These are phyloP conservation scores for Drosophila testacea DNA, from an alignment of 2,888 invertebrate genomes.

Conservation along the genomic window DNA sequence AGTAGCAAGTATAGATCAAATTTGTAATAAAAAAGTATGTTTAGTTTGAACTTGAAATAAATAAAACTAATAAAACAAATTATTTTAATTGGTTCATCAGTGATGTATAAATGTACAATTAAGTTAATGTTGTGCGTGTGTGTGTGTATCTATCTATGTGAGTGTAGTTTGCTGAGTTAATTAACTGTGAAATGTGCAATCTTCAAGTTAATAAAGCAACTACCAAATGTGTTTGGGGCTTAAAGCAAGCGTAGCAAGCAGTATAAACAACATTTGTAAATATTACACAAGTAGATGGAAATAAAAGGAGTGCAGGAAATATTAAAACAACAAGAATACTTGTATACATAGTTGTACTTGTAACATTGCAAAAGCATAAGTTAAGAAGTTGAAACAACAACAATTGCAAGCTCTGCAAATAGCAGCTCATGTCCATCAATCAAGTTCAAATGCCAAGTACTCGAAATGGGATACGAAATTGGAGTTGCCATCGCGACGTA, in stretches of 20 bases:
- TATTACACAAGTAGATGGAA: background rate
- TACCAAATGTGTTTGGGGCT: slow-evolving; percentile 11
- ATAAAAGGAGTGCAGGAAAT: too few species aligned
- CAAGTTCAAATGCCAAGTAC: slow-evolving; percentile 22
- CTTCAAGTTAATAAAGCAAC: slow-evolving; percentile 21
- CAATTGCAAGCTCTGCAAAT: slow-evolving; percentile 1
- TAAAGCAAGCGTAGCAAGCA: slow-evolving; percentile 10
- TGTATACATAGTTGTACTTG: slow-evolving; percentile 5
- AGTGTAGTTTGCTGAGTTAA: slow-evolving; percentile 19
- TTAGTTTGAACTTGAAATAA: too few species aligned
- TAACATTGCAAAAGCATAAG: background rate
- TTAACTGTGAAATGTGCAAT: slow-evolving; percentile 36
- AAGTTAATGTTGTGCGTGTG: too few species aligned
- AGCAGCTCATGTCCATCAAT: slow-evolving; percentile 15
- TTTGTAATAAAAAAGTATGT: too few species aligned
- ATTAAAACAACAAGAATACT: slow-evolving; percentile 4
- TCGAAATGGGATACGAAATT: slow-evolving; percentile 32
- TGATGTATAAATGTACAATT: too few species aligned
- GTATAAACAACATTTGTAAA: slow-evolving; percentile 1
- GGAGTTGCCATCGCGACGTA: background rate
- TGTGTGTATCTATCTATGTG: background rate
- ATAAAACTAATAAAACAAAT: too few species aligned
- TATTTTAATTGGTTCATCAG: too few species aligned
- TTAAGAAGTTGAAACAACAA: slow-evolving; percentile 1
- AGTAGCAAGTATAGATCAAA: too few species aligned